Conservation (phyloP, 2,113 vertebrate genomes). For the Pachypanchax playfairii region DNA sequence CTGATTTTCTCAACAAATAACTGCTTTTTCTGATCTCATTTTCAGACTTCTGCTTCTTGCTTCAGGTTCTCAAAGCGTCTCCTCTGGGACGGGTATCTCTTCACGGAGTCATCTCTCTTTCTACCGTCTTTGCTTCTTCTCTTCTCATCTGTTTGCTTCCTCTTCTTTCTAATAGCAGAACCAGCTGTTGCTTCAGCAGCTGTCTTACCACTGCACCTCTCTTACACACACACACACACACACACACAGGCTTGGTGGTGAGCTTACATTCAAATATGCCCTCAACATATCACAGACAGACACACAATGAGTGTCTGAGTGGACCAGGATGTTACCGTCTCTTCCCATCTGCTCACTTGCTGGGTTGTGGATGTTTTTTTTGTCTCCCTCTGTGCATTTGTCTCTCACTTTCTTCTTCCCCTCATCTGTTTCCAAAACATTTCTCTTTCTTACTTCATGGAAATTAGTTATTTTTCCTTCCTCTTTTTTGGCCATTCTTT, state of each 20-base stretch:
- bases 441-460: constrained; percentile 1
- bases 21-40: constrained; percentile 28
- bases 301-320: constrained; percentile 16
- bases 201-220: constrained; percentile 40
- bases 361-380: constrained; percentile 62
- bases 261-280: constrained; percentile 20
- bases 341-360: constrained; percentile 44
- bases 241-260: constrained; percentile 19
- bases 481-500: constrained; percentile 16
- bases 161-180: constrained; percentile 50
- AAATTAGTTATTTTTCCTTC: constrained; percentile 5
- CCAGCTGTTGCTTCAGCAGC: constrained; percentile 63
- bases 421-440: constrained; percentile 14
- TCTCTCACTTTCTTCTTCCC: constrained; percentile 36
- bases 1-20: constrained; percentile 26
- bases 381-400: constrained; percentile 43
- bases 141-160: constrained; percentile 22
- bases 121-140: constrained; percentile 18
- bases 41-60: constrained; percentile 7
- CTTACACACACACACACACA: constrained; percentile 16
- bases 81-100: constrained; percentile 45
- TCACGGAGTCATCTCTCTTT: constrained; percentile 24
- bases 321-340: constrained; percentile 54
- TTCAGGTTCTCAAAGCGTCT: constrained; percentile 29
- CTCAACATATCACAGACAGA: constrained; percentile 12